A percentile compares a stretch with the other conserved stretches of the same genome.
phyloP scores from a whole-genome alignment of 2,113 vertebrate species.

The Sceloporus tristichus region DNA sequence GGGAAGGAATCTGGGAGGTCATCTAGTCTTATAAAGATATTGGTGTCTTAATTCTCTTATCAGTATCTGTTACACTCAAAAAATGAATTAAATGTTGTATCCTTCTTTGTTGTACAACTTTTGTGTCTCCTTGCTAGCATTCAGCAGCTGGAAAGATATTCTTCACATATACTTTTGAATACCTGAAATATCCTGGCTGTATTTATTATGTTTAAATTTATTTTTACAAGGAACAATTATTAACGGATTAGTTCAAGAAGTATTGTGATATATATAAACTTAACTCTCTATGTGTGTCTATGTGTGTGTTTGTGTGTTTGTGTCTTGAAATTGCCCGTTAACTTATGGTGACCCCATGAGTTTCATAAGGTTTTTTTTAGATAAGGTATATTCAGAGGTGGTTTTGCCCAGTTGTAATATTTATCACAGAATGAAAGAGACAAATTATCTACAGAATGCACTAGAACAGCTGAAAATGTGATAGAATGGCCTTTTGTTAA shows the following conservation, averaged over 20 bases:
- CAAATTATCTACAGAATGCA: constrained; percentile 26
- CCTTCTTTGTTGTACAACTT: neutral
- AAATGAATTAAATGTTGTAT: too few relatives aligned
- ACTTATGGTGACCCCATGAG: too few relatives aligned
- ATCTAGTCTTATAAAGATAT: neutral
- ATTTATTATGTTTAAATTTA: constrained; percentile 23
- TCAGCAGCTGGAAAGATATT: neutral
- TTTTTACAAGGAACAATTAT: constrained; percentile 35
- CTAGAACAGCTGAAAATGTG: constrained; percentile 3
- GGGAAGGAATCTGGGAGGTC: too few relatives aligned
- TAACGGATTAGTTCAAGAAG: constrained; percentile 24
- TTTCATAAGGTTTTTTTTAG: too few relatives aligned
- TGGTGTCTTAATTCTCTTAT: constrained; percentile 41
- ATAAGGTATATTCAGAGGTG: too few relatives aligned
- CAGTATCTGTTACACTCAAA: too few relatives aligned
- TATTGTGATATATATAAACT: constrained; percentile 33
- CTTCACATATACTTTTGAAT: constrained; percentile 32
- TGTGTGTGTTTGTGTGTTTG: too few relatives aligned
- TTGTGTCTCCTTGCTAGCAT: neutral
- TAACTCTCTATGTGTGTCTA: neutral
- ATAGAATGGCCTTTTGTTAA: constrained; percentile 33
- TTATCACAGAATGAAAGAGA: constrained; percentile 23
- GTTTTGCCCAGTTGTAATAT: constrained; percentile 12
- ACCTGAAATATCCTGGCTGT: constrained; percentile 31
- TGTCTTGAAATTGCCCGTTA: too few relatives aligned